Conservation (phyloP, 2,113 vertebrate species). For the Podarcis muralis region DNA sequence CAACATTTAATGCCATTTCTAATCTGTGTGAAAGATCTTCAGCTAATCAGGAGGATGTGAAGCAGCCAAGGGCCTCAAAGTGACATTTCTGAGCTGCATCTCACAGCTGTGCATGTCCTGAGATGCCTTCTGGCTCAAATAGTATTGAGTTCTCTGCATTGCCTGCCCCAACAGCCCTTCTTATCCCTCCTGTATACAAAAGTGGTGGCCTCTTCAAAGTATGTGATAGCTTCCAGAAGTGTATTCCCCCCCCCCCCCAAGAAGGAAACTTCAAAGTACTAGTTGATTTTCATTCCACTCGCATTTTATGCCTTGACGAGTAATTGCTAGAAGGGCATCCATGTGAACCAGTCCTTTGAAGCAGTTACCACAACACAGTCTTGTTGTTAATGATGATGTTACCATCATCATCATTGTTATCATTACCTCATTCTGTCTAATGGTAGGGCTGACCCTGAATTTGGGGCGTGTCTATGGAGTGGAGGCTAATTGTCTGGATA, state of each 20-base stretch:
- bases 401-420: no score
- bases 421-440: no score
- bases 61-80: neutral
- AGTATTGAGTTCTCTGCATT: neutral
- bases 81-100: neutral
- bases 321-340: neutral
- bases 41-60: neutral
- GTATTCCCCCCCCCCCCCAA: no score
- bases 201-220: no score
- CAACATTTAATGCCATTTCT: neutral
- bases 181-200: neutral
- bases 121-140: neutral
- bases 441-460: no score
- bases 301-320: neutral
- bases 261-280: neutral
- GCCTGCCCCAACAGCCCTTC: neutral
- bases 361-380: no score
- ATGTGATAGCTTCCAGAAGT: neutral
- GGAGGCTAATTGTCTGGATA: no score
- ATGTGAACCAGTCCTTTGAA: neutral
- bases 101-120: neutral
- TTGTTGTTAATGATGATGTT: no score
- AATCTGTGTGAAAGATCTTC: conserved; percentile 2
- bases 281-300: neutral
- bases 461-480: no score